A percentile compares a stretch with the other conserved stretches of the same genome.
Evolutionary conservation across 1,140 invertebrate species (phyloP).

Genomic region (Mycetomoellerius zeteki): DNA sequence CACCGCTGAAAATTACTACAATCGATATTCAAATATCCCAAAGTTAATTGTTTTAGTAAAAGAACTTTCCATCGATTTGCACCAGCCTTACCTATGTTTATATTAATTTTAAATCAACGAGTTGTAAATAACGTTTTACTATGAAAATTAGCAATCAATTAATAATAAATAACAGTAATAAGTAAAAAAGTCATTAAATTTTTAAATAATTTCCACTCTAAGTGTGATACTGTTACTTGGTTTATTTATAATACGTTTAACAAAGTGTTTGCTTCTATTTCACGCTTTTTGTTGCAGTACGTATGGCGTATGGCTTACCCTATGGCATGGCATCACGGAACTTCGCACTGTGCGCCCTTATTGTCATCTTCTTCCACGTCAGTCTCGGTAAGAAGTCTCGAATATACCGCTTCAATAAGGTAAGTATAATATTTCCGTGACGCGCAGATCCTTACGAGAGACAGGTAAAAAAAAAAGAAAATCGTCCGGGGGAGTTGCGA

Average conservation of each 20-base stretch:
- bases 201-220: neutral
- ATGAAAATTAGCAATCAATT: neutral
- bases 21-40: neutral
- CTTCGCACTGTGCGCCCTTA: slow-evolving; percentile 73
- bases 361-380: slow-evolving; percentile 69
- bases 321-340: slow-evolving; percentile 79
- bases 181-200: slow-evolving; percentile 1
- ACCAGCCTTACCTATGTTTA: neutral
- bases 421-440: slow-evolving; percentile 36
- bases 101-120: slow-evolving; percentile 1
- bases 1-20: neutral
- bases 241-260: neutral
- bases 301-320: slow-evolving; percentile 76
- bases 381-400: slow-evolving; percentile 76
- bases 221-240: neutral
- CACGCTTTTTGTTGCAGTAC: slow-evolving; percentile 71
- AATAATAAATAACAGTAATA: neutral
- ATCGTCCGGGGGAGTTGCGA: slow-evolving; percentile 53
- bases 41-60: neutral
- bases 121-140: neutral
- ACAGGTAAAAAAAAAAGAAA: neutral
- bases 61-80: neutral
- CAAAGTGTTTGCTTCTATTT: neutral
- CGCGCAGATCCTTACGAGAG: neutral
- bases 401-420: slow-evolving; percentile 26